Evolutionary conservation across 2,797 vertebrate genomes (phyloP).

Genomic region (Clarias fuscus): DNA sequence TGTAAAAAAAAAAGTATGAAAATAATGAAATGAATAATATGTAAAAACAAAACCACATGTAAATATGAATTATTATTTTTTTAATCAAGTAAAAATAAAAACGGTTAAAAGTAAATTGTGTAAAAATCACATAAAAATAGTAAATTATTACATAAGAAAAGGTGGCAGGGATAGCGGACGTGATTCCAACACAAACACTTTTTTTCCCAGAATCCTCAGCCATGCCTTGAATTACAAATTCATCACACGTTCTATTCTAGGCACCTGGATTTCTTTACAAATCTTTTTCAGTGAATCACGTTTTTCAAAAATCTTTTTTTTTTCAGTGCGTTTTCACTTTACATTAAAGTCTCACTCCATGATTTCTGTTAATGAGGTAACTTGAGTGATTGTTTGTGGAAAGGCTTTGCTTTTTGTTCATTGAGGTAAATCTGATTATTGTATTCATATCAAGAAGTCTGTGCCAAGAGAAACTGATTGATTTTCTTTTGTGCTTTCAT

Average conservation of each 20-base stretch:
- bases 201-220: slow-evolving; percentile 1
- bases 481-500: background rate
- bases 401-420: background rate
- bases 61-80: too few species aligned
- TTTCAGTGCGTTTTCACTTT: too few species aligned
- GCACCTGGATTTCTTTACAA: background rate
- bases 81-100: too few species aligned
- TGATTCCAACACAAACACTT: background rate
- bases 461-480: background rate
- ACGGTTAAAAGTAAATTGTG: too few species aligned
- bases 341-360: background rate
- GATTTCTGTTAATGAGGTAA: background rate
- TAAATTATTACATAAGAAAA: too few species aligned
- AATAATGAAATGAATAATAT: too few species aligned
- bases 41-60: too few species aligned
- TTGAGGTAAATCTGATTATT: background rate
- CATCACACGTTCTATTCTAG: background rate
- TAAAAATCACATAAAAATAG: too few species aligned
- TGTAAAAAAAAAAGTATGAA: too few species aligned
- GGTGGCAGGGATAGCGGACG: too few species aligned
- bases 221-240: background rate
- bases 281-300: background rate
- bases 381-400: background rate
- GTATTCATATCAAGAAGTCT: background rate
- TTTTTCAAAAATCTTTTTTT: too few species aligned